Evolutionary conservation across 2,113 vertebrate genomes (phyloP), one percentile per base, ranked within the genome.

Genomic region (Sialia sialis): DNA sequence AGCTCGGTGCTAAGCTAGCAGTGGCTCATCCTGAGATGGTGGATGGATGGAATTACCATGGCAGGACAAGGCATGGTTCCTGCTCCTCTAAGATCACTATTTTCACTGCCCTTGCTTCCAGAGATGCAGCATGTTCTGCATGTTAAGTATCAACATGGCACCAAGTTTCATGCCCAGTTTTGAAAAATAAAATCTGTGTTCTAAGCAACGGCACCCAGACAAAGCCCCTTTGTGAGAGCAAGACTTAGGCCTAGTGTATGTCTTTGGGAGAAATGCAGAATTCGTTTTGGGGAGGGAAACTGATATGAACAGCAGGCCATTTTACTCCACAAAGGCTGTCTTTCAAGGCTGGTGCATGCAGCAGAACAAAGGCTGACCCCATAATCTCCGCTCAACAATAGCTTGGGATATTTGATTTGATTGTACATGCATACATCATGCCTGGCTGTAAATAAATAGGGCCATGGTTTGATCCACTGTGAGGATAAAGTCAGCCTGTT

Each of bases 131-230:
- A 70, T 76, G 77, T 86, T 88, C 60, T 95, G 94, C 93, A 94
- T 91, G 83, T 72, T 78, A 92, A 90, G 19, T 34, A 80, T 59
- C 46, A 72, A 70, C 87, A 88, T 93, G 67, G 74, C 75, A 78
- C 30, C 13, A 25, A 95, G 51, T 75, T 84, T 92, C 94, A 94
- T 93, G 88, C 6, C 0, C 78, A 54, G n/a, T 85, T 97, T 95
- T 84, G 69, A 94, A 78, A 97, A 97, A 97, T 87, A 77, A 83
- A 96, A 93, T 89, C 93, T 95, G 79, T 96, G 90, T 97, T 97
- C 89, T 74, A 51, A 60, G 54, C 17, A 13, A 83, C 80, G 43
- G 43, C 85, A 85, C 19, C 36, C 60, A 81, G 55, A 97, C 95
- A 97, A 90, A 92, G 63, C 22, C 67, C 56, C 34, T 90, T 94